Evolutionary conservation across 1,140 invertebrate species (phyloP).

Genomic region (Reticulitermes speratus): DNA sequence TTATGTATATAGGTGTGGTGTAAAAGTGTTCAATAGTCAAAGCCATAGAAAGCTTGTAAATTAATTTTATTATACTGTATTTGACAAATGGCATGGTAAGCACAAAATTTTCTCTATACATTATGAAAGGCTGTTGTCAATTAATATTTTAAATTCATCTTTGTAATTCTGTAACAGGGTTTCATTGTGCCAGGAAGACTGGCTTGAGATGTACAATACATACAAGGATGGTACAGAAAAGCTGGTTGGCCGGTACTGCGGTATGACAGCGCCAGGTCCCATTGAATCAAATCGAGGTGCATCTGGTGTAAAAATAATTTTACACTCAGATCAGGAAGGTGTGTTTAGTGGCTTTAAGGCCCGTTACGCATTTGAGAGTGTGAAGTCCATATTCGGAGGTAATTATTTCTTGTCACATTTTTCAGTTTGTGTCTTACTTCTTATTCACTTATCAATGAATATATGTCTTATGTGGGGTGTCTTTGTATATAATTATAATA

Average conservation of each 20-base stretch:
- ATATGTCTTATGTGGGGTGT: background rate
- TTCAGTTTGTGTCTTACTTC: background rate
- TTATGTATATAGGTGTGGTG: too few relatives aligned
- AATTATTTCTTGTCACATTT: constrained; percentile 33
- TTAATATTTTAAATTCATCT: background rate
- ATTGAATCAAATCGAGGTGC: constrained; percentile 85
- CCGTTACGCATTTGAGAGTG: constrained; percentile 81
- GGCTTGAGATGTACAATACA: constrained; percentile 89
- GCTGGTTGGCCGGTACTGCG: constrained; percentile 83
- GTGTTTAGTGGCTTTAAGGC: constrained; percentile 91
- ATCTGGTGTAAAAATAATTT: constrained; percentile 74
- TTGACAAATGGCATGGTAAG: background rate
- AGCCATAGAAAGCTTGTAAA: too few relatives aligned
- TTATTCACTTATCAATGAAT: too few relatives aligned
- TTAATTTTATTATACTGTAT: background rate
- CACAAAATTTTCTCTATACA: background rate
- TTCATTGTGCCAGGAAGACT: constrained; percentile 77
- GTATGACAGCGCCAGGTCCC: constrained; percentile 80
- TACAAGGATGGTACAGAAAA: constrained; percentile 76
- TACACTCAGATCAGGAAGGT: constrained; percentile 78
- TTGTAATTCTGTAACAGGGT: background rate
- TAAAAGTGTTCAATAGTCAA: too few relatives aligned
- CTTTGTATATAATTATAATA: background rate
- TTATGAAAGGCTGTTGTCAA: background rate
- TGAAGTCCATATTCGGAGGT: constrained; percentile 83